These are phyloP conservation scores for Beroe forskalii DNA, from an alignment of 37 sponge, comb jelly and placozoan genomes.

Conservation along the genomic window DNA sequence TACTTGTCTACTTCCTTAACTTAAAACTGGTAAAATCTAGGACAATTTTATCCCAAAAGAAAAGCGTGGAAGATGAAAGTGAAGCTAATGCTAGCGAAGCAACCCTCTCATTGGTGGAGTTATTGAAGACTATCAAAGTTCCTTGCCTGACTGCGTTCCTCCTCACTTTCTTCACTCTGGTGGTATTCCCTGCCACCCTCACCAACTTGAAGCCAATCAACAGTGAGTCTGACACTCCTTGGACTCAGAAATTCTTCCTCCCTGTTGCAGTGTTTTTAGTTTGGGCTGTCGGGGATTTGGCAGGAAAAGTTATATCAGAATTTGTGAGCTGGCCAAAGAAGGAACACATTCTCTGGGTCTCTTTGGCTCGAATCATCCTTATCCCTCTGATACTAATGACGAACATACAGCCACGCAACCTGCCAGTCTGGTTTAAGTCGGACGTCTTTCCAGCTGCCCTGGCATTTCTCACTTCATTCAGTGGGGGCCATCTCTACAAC, in stretches of 20 bases:
- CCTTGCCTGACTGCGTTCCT: not conserved
- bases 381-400: conserved; percentile 44
- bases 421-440: conserved; percentile 33
- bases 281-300: not conserved
- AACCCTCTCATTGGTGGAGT: not conserved
- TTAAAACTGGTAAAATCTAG: conserved; percentile 19
- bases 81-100: not conserved
- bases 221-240: not conserved
- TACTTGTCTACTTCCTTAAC: conserved; percentile 18
- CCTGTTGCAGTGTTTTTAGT: conserved; percentile 28
- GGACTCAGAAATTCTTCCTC: conserved; percentile 22
- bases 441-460: conserved; percentile 8
- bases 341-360: not conserved
- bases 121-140: not conserved
- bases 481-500: not conserved
- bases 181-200: conserved; percentile 24
- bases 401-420: conserved; percentile 21
- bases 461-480: not conserved
- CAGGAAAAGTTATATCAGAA: not conserved
- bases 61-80: not conserved
- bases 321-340: conserved; percentile 26
- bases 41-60: not conserved
- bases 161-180: not conserved
- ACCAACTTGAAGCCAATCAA: not conserved
- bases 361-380: not conserved